These are phyloP conservation scores for Enteromius unitaeniatus DNA, from an alignment of 2,797 vertebrate genomes.

Conservation along the genomic window DNA sequence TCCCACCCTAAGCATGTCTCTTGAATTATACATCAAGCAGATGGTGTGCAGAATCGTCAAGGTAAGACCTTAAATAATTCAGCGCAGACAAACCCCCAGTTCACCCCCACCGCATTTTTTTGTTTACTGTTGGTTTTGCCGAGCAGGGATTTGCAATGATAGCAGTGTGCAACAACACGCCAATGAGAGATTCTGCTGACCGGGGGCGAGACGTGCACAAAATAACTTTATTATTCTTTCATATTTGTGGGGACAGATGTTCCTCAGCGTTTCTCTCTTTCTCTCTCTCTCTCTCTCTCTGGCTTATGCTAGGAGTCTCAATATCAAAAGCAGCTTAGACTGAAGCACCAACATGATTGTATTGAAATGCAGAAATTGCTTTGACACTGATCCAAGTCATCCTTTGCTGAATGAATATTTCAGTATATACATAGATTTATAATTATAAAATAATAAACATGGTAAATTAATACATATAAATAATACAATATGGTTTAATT, in stretches of 20 bases:
- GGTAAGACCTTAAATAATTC: constrained; percentile 57
- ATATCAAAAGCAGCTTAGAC: constrained; percentile 27
- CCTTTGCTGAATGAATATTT: neutral
- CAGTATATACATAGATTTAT: neutral
- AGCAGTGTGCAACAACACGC: constrained; percentile 43
- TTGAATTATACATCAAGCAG: constrained; percentile 55
- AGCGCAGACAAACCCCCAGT: constrained; percentile 25
- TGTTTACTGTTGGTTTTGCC: constrained; percentile 52
- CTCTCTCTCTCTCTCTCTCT: neutral
- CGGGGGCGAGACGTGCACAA: constrained; percentile 43
- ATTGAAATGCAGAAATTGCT: neutral
- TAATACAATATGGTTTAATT: neutral
- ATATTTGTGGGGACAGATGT: constrained; percentile 47
- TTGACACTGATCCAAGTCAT: neutral
- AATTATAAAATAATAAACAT: neutral
- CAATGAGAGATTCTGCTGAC: constrained; percentile 54
- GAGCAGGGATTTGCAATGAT: constrained; percentile 55
- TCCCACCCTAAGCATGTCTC: constrained; percentile 42
- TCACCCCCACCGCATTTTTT: neutral
- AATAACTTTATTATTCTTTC: constrained; percentile 51
- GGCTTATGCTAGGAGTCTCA: constrained; percentile 17
- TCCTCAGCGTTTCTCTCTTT: neutral
- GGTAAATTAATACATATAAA: neutral
- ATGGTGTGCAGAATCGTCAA: constrained; percentile 41
- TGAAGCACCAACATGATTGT: constrained; percentile 11